Evolutionary conservation across 2,888 invertebrate genomes (phyloP), one percentile per base, ranked within the genome.

Genomic region (Xylocampa areola): DNA sequence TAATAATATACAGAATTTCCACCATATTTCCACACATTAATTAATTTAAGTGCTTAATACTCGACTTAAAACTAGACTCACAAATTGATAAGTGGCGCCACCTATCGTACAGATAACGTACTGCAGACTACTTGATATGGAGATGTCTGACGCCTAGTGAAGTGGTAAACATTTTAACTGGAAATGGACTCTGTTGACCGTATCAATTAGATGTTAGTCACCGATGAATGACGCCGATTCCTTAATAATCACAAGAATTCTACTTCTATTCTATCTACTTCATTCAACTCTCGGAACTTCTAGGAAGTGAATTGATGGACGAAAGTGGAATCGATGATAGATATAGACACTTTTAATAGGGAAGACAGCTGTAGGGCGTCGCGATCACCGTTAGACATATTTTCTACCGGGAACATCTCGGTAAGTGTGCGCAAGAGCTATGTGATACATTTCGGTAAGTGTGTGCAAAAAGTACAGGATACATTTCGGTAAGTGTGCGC

Each of bases 161-260:
- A 21, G 5, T 25, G 32, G 2, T 7, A 14, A 7, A 17, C 8
- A 27, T 17, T 17, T 33, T 29, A 61, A 35, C 39, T 8, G 19
- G 14, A 51, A 35, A 19, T 57, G 2, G 4, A 32, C n/a, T 23
- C 23, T 7, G 21, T 37, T 13, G 10, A 7, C 14, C 23, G 19
- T 29, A 21, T 4, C 32, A 13, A 19, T 33, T 30, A 30, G 36
- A 40, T 23, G 57, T 64, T 29, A 23, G 40, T 36, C 64, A 59
- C 32, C 10, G 19, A 7, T 10, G 11, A 39, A 8, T 36, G 25
- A 30, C 33, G 21, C 8, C 13, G 14, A 14, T 8, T 21, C 25
- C 25, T 14, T 1, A n/a, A 36, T 11, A 63, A 53, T 64, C 65
- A 40, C 8, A 11, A 40, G n/a, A 17, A 27, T 16, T 21, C 2